phyloP scores from a whole-genome alignment of 2,113 vertebrate species.

The Passer domesticus region DNA sequence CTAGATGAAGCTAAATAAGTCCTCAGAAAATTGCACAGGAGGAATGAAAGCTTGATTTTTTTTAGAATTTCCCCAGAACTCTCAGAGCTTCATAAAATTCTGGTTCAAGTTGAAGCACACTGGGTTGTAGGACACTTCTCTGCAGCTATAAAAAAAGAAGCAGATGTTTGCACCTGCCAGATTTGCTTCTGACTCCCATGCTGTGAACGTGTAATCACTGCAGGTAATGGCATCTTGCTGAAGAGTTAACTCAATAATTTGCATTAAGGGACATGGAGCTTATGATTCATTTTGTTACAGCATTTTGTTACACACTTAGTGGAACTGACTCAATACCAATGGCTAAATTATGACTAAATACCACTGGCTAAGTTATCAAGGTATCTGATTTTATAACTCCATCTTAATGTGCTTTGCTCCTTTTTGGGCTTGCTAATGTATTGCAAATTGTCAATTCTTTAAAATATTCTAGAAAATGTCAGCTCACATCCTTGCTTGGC shows the following conservation, averaged over 20 bases:
- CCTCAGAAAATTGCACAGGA: background rate
- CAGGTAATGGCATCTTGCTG: background rate
- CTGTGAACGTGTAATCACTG: background rate
- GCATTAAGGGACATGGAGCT: background rate
- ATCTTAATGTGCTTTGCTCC: constrained; percentile 6
- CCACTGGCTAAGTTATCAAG: constrained; percentile 2
- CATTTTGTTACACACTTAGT: background rate
- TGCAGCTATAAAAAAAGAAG: background rate
- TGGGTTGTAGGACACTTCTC: background rate
- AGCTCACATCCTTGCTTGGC: background rate
- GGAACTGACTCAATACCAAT: background rate
- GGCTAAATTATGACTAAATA: constrained; percentile 39
- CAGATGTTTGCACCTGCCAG: background rate
- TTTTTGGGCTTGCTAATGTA: background rate
- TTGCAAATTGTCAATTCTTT: constrained; percentile 2
- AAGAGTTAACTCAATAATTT: constrained; percentile 5
- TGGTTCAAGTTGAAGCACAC: background rate
- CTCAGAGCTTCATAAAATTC: background rate
- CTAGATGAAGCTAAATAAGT: background rate
- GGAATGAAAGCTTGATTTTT: background rate
- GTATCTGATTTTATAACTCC: constrained; percentile 15
- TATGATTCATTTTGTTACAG: background rate
- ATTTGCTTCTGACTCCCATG: background rate
- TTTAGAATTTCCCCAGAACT: background rate
- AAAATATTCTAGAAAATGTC: constrained; percentile 27